Evolutionary conservation across 2,113 vertebrate species (phyloP).

Genomic region (Talpa occidentalis): DNA sequence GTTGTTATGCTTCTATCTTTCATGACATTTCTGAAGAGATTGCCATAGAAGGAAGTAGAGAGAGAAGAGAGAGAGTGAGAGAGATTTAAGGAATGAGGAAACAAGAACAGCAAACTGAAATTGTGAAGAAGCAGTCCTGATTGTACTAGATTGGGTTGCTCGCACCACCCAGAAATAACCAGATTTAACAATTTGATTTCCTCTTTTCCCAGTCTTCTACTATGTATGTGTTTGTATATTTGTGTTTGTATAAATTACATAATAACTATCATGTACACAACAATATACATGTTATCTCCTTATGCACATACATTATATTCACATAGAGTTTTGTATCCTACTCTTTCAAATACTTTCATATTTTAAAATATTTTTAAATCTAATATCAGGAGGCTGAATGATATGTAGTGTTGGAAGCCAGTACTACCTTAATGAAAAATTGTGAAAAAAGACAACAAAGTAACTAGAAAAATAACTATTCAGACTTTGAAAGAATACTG

Average conservation of each 20-base stretch:
- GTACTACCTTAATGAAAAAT: too few species aligned
- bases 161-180: neutral
- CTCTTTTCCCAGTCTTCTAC: neutral
- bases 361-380: neutral
- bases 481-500: too few species aligned
- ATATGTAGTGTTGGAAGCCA: too few species aligned
- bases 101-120: neutral
- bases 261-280: neutral
- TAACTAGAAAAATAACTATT: too few species aligned
- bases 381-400: neutral
- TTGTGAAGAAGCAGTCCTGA: neutral
- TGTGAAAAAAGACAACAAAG: too few species aligned
- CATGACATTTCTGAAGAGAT: neutral
- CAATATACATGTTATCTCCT: neutral
- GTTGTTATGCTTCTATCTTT: neutral
- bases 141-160: neutral
- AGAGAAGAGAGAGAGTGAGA: neutral
- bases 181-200: neutral
- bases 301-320: neutral
- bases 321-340: neutral
- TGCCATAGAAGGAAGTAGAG: neutral
- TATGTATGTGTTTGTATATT: neutral
- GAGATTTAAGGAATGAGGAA: too few species aligned
- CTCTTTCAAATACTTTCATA: neutral
- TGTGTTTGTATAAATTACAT: neutral